Percentiles rank a stretch among this genome's conserved stretches.
Evolutionary conservation across 2,113 vertebrate species (phyloP).

Genomic region (Oxyruncus cristatus): DNA sequence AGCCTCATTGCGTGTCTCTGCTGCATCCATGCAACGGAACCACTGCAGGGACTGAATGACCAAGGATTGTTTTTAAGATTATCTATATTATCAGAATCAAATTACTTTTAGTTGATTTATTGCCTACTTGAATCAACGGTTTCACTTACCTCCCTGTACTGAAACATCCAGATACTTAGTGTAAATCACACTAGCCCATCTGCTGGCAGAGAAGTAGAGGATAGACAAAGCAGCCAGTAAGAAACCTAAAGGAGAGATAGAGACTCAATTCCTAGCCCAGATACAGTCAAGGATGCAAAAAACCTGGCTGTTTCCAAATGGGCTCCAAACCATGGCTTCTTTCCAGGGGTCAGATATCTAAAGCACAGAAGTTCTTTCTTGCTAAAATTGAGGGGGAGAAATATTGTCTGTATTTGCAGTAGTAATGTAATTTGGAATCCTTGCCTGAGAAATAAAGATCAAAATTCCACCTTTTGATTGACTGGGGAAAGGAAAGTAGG

Average conservation of each 20-base stretch:
- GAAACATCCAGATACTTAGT: background rate
- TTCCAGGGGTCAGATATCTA: background rate
- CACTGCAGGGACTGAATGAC: background rate
- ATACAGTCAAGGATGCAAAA: background rate
- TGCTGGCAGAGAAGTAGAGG: background rate
- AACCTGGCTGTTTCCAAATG: background rate
- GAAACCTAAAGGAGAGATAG: background rate
- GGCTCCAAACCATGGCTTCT: background rate
- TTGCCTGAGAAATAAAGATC: background rate
- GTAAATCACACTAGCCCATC: background rate
- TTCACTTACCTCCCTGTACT: background rate
- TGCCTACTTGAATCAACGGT: background rate
- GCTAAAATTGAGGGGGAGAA: background rate
- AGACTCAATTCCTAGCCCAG: background rate
- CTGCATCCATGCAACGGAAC: background rate
- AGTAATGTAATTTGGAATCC: background rate
- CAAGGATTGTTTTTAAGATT: background rate
- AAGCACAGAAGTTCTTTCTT: background rate
- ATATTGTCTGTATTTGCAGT: background rate
- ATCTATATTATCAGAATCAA: background rate
- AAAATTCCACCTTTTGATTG: background rate
- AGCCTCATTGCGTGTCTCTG: background rate
- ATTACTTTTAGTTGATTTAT: background rate
- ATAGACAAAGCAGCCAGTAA: background rate
- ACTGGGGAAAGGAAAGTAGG: background rate